Percentiles rank a stretch among this genome's conserved stretches.
Evolutionary conservation across 2,888 invertebrate species (phyloP).

Genomic region (Elysia crispata): DNA sequence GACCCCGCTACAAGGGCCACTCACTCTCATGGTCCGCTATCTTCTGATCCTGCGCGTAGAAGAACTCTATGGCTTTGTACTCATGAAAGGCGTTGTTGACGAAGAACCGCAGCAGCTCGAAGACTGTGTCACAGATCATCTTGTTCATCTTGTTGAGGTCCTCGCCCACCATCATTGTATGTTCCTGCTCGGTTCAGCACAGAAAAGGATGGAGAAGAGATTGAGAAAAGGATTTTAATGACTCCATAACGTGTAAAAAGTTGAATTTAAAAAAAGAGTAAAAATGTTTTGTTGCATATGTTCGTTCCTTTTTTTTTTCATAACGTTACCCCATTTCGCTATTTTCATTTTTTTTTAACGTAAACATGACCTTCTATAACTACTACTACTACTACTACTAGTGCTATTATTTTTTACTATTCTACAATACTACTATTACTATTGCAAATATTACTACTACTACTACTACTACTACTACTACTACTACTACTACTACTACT

Average conservation of each 20-base stretch:
- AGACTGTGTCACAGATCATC: conserved; percentile 87
- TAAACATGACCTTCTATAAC: not conserved
- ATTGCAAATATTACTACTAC: too few species aligned
- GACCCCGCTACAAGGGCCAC: not conserved
- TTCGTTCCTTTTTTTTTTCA: too few species aligned
- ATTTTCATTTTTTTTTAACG: too few species aligned
- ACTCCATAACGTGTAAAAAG: too few species aligned
- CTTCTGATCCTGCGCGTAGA: conserved; percentile 37
- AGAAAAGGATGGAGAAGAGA: too few species aligned
- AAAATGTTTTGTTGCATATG: too few species aligned
- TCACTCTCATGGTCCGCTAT: conserved; percentile 45
- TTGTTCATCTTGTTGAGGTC: conserved; percentile 79
- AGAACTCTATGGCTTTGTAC: conserved; percentile 35
- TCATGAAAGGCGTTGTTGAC: conserved; percentile 75
- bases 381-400: conserved; percentile 1
- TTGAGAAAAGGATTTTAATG: too few species aligned
- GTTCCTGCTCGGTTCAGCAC: conserved; percentile 20
- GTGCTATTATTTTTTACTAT: not conserved
- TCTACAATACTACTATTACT: too few species aligned
- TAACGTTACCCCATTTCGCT: too few species aligned
- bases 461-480: too few species aligned
- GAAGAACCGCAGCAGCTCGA: conserved; percentile 88
- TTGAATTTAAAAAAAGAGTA: too few species aligned
- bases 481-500: conserved; percentile 9
- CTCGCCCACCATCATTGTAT: conserved; percentile 30